Evolutionary conservation across 2,113 vertebrate species (phyloP).

Genomic region (Oncorhynchus gorbuscha): DNA sequence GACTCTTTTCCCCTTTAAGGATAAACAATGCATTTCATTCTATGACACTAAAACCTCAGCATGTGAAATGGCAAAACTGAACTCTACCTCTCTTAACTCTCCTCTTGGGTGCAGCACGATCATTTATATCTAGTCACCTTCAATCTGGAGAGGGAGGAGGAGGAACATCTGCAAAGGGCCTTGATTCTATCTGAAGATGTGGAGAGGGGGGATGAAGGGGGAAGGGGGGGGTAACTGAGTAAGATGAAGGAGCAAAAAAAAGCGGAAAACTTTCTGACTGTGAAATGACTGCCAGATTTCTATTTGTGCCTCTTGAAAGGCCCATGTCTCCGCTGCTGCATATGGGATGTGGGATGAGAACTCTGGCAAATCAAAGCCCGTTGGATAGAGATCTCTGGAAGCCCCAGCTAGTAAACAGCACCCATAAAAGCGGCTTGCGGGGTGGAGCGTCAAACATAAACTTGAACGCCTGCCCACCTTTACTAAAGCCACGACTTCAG

Average conservation of each 20-base stretch:
- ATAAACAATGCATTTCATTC: neutral
- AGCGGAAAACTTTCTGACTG: constrained; percentile 52
- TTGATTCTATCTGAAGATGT: constrained; percentile 72
- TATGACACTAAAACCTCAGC: neutral
- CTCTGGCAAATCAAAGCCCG: constrained; percentile 74
- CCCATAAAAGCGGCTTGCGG: constrained; percentile 70
- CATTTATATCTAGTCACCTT: constrained; percentile 44
- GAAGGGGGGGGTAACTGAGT: constrained; percentile 29
- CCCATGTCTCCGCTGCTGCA: constrained; percentile 66
- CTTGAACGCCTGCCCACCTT: constrained; percentile 71
- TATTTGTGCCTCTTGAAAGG: constrained; percentile 73
- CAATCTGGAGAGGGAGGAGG: constrained; percentile 38
- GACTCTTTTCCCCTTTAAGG: neutral
- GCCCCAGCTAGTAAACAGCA: constrained; percentile 74
- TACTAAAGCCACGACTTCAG: constrained; percentile 67
- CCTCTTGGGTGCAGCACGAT: constrained; percentile 6
- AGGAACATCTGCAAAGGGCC: constrained; percentile 67
- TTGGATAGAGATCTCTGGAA: constrained; percentile 78
- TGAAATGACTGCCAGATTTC: constrained; percentile 76
- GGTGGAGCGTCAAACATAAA: constrained; percentile 70
- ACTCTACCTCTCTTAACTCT: neutral
- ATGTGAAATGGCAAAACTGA: neutral
- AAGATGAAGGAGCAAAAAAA: neutral
- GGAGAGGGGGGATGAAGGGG: constrained; percentile 32
- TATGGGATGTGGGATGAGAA: constrained; percentile 76